These are phyloP conservation scores for Petroica traversi DNA, from an alignment of 2,113 vertebrate species.

Conservation along the genomic window DNA sequence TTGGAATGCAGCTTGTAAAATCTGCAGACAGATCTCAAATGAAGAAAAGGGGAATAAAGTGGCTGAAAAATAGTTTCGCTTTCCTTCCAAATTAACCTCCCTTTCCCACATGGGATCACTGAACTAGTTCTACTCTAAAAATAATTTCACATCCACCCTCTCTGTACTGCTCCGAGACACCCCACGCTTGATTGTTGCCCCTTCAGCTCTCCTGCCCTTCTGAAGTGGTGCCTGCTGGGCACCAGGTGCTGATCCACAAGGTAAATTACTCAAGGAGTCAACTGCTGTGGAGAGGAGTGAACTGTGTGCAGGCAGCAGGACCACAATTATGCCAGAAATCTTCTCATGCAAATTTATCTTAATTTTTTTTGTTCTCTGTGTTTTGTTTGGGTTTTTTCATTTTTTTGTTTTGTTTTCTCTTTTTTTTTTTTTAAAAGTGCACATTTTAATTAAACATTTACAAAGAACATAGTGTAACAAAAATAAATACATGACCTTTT, in stretches of 20 bases:
- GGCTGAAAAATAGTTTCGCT: background rate
- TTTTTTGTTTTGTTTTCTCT: background rate
- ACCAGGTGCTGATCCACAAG: constrained; percentile 33
- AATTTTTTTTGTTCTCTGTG: background rate
- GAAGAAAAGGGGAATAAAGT: background rate
- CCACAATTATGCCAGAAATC: background rate
- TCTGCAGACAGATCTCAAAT: background rate
- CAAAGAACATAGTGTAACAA: constrained; percentile 70
- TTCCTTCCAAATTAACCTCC: constrained; percentile 11
- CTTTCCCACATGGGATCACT: background rate
- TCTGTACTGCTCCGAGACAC: background rate
- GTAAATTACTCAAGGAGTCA: background rate
- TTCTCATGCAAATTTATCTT: constrained; percentile 36
- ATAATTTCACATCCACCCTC: background rate
- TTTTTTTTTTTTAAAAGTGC: constrained; percentile 59
- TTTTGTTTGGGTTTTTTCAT: background rate
- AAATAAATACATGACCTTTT: constrained; percentile 75
- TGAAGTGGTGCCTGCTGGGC: constrained; percentile 17
- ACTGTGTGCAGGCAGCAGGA: background rate
- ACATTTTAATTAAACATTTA: constrained; percentile 72
- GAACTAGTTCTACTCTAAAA: constrained; percentile 49
- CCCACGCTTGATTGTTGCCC: background rate
- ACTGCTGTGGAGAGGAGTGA: constrained; percentile 30
- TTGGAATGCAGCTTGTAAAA: background rate
- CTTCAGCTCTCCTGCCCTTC: constrained; percentile 1